Base-by-base conservation (phyloP, 2,113 vertebrate genomes). In the Prionailurus viverrinus region DNA sequence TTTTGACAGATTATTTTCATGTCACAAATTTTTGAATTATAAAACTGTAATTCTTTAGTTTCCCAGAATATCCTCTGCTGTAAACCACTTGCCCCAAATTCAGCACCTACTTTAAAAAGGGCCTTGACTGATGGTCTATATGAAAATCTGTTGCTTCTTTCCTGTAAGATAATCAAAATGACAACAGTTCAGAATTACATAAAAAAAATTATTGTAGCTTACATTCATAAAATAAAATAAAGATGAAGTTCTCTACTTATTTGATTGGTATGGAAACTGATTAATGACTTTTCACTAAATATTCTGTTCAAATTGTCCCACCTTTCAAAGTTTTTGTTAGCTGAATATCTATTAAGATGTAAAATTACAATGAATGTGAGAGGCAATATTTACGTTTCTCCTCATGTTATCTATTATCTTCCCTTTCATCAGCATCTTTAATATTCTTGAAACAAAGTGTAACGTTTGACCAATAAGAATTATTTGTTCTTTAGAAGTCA, bases 131-230 rank as follows among this genome's bases (percentile, higher is more conserved):
- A 98, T 99, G 99, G 92, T 99, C 99, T 91, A 96, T 94, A 15
- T 99, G 99, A 98, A 99, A 99, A 98, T 99, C 99, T 63, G 98
- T 98, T 81, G 99, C 99, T 98, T 99, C 99, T 98, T 98, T 99
- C 99, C 99, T 99, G 98, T 63, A 99, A 99, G 87, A 98, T 97
- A 96, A 98, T 92, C 95, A 98, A 99, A 98, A 94, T 91, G 58
- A 96, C 0, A 96, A 63, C 4, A 81, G 36, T 94, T 95, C 95
- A 55, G 4, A 92, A 88, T 76, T 71, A 76, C 31, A 0, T 89
- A 58, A 71, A 61, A 61, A 66, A 95, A 90, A 89, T n/a, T 89
- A 66, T 55, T 97, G 88, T 66, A 91, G 41, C 4, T 86, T 80
- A 63, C 4, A n/a, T 86, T 83, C 93, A 88, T 73, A 92, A 94